Evolutionary conservation across 2,797 vertebrate species (phyloP).

Genomic region (Fringilla coelebs): DNA sequence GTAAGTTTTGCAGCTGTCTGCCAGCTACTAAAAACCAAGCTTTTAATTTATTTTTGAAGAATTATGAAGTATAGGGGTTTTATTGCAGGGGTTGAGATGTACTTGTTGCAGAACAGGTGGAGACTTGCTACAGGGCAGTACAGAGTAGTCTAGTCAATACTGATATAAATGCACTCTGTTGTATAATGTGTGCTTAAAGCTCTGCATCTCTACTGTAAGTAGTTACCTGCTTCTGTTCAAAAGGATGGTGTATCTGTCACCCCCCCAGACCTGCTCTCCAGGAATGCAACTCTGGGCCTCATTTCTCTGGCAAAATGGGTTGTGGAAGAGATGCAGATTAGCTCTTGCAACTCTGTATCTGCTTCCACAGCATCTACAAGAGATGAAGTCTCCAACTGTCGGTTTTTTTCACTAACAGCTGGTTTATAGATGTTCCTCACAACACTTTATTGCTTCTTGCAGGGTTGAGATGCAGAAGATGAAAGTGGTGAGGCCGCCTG

Average conservation of each 20-base stretch:
- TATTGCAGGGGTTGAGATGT: not conserved
- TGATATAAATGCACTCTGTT: not conserved
- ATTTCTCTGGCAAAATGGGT: not conserved
- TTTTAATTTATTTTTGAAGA: not conserved
- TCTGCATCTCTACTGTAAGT: not conserved
- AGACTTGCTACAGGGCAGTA: not conserved
- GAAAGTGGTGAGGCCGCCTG: slow-evolving; percentile 84
- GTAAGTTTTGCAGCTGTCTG: not conserved
- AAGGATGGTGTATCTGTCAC: not conserved
- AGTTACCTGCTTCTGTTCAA: not conserved
- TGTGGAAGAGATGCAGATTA: not conserved
- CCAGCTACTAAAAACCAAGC: not conserved
- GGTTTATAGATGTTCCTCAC: not conserved
- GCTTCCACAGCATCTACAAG: not conserved
- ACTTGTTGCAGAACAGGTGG: not conserved
- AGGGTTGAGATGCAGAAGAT: slow-evolving; percentile 90
- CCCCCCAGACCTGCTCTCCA: not conserved
- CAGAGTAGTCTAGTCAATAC: not conserved
- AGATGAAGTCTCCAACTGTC: not conserved
- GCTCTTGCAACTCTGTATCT: not conserved
- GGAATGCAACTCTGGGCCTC: not conserved
- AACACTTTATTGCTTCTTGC: not conserved
- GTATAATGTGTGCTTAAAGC: not conserved
- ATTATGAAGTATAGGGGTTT: not conserved
- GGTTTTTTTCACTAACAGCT: not conserved